Base-by-base conservation (phyloP, 2,113 vertebrate genomes). In the Cavia aperea region DNA sequence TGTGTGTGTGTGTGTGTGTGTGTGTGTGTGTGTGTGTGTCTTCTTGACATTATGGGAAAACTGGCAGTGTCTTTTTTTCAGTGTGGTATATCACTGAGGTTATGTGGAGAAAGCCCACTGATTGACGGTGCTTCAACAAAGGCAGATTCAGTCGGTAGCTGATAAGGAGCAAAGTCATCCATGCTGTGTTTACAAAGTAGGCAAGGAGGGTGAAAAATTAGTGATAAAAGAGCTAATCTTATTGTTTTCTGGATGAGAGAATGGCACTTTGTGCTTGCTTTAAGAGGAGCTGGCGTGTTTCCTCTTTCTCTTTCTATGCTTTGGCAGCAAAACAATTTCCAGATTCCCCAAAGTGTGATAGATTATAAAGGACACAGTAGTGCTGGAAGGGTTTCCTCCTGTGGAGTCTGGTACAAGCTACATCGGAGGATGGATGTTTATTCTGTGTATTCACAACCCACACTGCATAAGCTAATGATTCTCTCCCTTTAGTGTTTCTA, bases 141-240 rank as follows among this genome's bases (percentile, higher is more conserved):
- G 96, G 95, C 96, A 97, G 97, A 97, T 97, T 97, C 96, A 94
- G 95, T 97, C 96, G 97, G 97, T 94, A 86, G 96, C 96, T 15
- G 98, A 98, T 98, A 98, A 98, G 97, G 87, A 96, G 96, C 96
- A 98, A 98, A 98, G 97, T 98, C 97, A 97, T 96, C 96, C 97
- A 97, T 96, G 96, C 95, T 54, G n/a, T 98, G 97, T 98, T 98
- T 98, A 98, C 97, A 97, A 97, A 98, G 97, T 94, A 96, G 97
- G 93, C 88, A 89, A 97, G 96, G 97, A 97, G 95, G 97, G 95
- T 93, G 97, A 97, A 97, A 97, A 97, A 97, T 86, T 97, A 97
- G 96, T 93, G 97, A 98, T 98, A 98, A 98, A 98, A 97, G 96
- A 96, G 96, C 97, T 98, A 98, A 98, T 97, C 97, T 97, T 96